Evolutionary conservation across 2,113 vertebrate species (phyloP).

Genomic region (Piaya cayana): DNA sequence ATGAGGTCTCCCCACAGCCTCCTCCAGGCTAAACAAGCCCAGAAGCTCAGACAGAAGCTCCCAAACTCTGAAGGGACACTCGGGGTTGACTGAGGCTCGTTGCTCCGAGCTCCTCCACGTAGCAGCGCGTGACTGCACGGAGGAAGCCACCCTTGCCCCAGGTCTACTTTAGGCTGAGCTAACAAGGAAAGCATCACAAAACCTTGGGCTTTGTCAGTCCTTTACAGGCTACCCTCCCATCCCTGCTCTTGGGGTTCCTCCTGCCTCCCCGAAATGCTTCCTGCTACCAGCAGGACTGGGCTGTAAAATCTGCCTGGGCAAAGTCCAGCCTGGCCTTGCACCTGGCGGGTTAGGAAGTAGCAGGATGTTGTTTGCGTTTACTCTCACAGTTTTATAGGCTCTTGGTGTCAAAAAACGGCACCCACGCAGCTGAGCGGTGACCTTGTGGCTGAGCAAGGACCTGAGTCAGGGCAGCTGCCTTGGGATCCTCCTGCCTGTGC

Average conservation of each 20-base stretch:
- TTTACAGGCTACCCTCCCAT: no score
- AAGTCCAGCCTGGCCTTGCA: background rate
- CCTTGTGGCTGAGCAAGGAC: background rate
- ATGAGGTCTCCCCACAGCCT: no score
- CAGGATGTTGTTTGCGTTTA: background rate
- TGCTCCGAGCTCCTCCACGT: background rate
- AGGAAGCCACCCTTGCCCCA: background rate
- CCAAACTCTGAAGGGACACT: no score
- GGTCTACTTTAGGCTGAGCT: background rate
- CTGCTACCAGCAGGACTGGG: background rate
- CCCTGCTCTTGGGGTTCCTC: background rate
- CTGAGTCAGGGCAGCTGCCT: fast-evolving
- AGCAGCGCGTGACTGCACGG: background rate
- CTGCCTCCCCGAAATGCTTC: background rate
- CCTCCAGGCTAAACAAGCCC: no score
- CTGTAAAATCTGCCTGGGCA: background rate
- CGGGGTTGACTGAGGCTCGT: fast-evolving
- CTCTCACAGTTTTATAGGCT: background rate
- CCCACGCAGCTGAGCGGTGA: background rate
- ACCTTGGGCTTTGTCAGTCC: background rate
- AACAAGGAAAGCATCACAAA: background rate
- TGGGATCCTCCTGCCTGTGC: fast-evolving
- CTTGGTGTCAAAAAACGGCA: background rate
- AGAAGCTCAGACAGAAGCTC: no score
- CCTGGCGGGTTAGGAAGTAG: background rate